Base-by-base conservation (phyloP, 2,888 invertebrate species). In the Ochropleura leucogaster region DNA sequence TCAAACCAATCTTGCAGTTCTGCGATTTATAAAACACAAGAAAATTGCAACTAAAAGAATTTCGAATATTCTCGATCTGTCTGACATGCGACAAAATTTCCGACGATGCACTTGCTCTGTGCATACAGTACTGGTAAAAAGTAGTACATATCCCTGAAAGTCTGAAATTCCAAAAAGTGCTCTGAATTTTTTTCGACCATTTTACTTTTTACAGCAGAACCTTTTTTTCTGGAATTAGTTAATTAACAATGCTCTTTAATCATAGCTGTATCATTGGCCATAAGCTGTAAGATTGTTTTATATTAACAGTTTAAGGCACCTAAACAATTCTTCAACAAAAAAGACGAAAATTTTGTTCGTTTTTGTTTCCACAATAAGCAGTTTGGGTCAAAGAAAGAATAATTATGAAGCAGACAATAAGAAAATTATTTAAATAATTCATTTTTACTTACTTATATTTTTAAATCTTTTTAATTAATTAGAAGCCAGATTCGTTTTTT, bases 71-170 rank as follows among this genome's bases (percentile, higher is more conserved):
- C 42, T 74, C 44, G 12, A 59, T 42, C 44, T 53, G 40, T 47
- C 7, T 20, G n/a, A 20, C 60, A 49, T 63, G 64, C n/a, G 59
- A 53, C 20, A 47, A 18, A 62, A 72, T 72, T 30, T 30, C 55
- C 30, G 59, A 12, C 12, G 16, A 72, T 64, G 53, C 40, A 30
- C 40, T 60, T 60, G 1, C 10, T 4, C 40, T 55, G 18, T 47
- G 40, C 16, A 14, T 18, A 20, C 30, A 18, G 68, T 47, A 49
- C 62, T 30, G 40, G 74, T 79, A 67, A 68, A 60, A 63, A 18
- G 14, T 46, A 42, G 49, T 51, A n/a, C 53, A 18, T 14, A 53
- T 16, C 20, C 49, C 12, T 18, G 53, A 68, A 74, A 65, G 70
- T 68, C 51, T 10, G 6, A 64, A 62, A 20, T 70, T 40, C 18